These are phyloP conservation scores for Ascidia mentula DNA, from an alignment of 23 tunicate species.

Conservation along the genomic window DNA sequence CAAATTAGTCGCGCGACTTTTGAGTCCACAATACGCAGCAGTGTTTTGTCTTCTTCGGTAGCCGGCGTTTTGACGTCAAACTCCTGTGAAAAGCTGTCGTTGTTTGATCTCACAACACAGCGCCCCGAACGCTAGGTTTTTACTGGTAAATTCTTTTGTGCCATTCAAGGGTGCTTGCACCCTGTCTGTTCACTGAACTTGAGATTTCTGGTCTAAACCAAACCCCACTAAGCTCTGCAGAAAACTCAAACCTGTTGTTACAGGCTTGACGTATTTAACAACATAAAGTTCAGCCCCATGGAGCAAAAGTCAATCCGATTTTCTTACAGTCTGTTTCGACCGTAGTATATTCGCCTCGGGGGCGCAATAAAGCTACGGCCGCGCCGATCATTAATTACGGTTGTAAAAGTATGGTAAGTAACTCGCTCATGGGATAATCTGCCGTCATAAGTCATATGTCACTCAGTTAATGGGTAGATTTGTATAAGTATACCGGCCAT, in stretches of 20 bases:
- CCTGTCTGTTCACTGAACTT: not conserved
- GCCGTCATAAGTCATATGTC: not conserved
- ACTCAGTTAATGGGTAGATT: not conserved
- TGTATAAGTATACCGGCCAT: not conserved
- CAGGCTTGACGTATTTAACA: no score
- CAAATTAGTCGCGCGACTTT: not conserved
- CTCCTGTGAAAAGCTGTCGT: not conserved
- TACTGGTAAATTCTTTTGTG: not conserved
- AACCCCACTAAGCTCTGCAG: not conserved
- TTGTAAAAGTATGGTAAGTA: conserved; percentile 3
- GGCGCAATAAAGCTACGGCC: not conserved
- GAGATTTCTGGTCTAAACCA: not conserved
- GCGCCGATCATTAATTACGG: not conserved
- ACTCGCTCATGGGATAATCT: not conserved
- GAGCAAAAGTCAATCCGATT: conserved; percentile 3
- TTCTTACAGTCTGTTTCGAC: not conserved
- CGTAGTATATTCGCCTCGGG: conserved; percentile 11
- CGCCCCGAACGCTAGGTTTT: not conserved
- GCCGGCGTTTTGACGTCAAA: not conserved
- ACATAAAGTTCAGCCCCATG: no score
- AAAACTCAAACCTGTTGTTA: no score
- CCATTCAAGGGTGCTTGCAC: not conserved
- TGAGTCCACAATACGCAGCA: not conserved
- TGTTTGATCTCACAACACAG: not conserved
- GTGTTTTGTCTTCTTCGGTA: not conserved